Evolutionary conservation across 2,797 vertebrate genomes (phyloP).

Genomic region (Neosilurus mollespiculum): DNA sequence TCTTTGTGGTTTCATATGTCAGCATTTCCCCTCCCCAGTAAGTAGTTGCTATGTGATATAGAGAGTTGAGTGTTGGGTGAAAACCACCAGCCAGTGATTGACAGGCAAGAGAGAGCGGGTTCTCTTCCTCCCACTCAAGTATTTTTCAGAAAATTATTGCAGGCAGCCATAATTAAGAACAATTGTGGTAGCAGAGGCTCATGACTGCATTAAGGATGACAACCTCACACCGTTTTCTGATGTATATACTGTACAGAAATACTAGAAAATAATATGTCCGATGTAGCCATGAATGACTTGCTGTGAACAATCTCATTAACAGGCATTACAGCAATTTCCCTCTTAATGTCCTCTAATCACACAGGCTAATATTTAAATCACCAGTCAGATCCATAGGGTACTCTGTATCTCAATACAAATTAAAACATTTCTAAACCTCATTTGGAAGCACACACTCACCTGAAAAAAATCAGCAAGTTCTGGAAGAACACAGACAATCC

Average conservation of each 20-base stretch:
- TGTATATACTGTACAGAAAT: no score
- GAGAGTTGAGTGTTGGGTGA: no score
- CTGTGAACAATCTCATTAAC: background rate
- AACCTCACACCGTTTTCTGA: background rate
- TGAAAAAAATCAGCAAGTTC: constrained; percentile 91
- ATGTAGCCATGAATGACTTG: background rate
- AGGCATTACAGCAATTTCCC: background rate
- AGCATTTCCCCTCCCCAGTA: background rate
- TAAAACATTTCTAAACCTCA: no score
- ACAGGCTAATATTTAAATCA: background rate
- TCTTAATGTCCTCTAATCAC: background rate
- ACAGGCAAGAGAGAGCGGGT: background rate
- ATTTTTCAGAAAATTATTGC: background rate
- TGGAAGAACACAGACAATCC: constrained; percentile 92
- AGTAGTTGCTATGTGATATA: background rate
- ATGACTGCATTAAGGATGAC: background rate
- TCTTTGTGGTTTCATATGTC: background rate
- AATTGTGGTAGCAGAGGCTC: background rate
- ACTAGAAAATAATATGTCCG: background rate
- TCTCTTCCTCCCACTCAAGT: background rate
- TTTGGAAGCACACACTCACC: constrained; percentile 70
- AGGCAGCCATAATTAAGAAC: background rate
- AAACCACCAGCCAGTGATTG: background rate
- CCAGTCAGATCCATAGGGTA: background rate
- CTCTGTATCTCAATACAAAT: background rate